Percentiles rank a stretch among this genome's conserved stretches.
Evolutionary conservation across 1,140 invertebrate genomes (phyloP).

Genomic region (Zaprionus kolodkinae): DNA sequence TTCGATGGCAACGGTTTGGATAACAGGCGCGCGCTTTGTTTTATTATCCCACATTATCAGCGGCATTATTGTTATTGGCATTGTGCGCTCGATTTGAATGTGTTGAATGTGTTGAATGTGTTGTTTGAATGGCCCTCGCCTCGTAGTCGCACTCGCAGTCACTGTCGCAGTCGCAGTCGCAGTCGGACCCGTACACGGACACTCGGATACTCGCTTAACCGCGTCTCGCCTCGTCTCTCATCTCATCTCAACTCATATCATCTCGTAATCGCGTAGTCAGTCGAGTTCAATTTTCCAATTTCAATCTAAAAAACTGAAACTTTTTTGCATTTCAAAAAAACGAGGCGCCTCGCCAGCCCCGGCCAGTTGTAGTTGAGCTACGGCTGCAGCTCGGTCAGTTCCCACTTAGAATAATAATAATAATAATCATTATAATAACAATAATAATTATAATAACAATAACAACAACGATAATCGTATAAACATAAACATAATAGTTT

Average conservation of each 20-base stretch:
- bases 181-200: neutral
- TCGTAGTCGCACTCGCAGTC: constrained; percentile 43
- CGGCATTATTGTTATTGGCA: constrained; percentile 84
- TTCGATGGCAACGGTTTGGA: constrained; percentile 84
- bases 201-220: too few relatives aligned
- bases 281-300: constrained; percentile 28
- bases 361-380: constrained; percentile 57
- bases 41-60: constrained; percentile 83
- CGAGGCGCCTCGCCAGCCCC: constrained; percentile 46
- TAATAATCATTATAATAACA: constrained; percentile 38
- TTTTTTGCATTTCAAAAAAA: constrained; percentile 13
- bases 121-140: constrained; percentile 49
- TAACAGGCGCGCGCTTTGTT: constrained; percentile 84
- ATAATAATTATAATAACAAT: constrained; percentile 61
- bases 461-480: constrained; percentile 53
- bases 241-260: too few relatives aligned
- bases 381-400: constrained; percentile 1
- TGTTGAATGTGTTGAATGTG: constrained; percentile 28
- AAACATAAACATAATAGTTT: constrained; percentile 67
- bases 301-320: constrained; percentile 26
- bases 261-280: constrained; percentile 12
- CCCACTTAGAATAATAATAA: constrained; percentile 35
- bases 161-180: constrained; percentile 42
- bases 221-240: neutral
- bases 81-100: constrained; percentile 59